Percentiles rank a stretch among this genome's conserved stretches.
These are phyloP conservation scores for Margaritifera margaritifera DNA, from an alignment of 2,888 invertebrate genomes.

Conservation along the genomic window DNA sequence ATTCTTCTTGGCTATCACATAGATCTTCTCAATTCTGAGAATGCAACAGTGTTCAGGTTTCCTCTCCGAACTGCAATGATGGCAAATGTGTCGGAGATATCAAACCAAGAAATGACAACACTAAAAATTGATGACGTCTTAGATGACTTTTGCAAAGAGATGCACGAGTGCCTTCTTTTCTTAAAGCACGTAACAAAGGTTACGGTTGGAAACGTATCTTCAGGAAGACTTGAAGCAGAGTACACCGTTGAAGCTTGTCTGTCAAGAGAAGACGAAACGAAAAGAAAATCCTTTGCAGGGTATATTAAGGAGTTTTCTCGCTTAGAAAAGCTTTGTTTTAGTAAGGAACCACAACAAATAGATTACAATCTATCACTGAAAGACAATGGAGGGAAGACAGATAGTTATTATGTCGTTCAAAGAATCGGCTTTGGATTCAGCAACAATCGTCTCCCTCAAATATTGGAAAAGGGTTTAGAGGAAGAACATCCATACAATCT, in stretches of 20 bases:
- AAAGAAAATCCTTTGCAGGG: conserved; percentile 3
- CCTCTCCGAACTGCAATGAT: conserved; percentile 6
- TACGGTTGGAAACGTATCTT: conserved; percentile 3
- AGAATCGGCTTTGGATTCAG: conserved; percentile 7
- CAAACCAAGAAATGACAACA: conserved; percentile 1
- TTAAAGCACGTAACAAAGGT: conserved; percentile 12
- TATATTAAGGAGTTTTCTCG: neutral
- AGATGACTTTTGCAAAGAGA: conserved; percentile 8
- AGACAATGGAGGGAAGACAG: neutral
- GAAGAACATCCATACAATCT: conserved; percentile 43
- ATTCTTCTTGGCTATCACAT: conserved; percentile 18
- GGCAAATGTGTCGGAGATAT: too few species aligned
- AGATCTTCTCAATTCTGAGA: conserved; percentile 2
- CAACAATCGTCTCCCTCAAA: conserved; percentile 18
- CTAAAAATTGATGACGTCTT: neutral
- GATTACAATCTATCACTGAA: conserved; percentile 5
- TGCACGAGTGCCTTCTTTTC: conserved; percentile 15
- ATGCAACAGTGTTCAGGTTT: conserved; percentile 24
- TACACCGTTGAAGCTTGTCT: conserved; percentile 1
- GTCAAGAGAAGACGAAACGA: conserved; percentile 2
- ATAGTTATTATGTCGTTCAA: conserved; percentile 15
- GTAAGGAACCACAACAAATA: neutral
- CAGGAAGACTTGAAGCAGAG: neutral
- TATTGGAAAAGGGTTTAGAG: conserved; percentile 37
- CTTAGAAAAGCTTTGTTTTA: neutral